Evolutionary conservation across 2,113 vertebrate genomes (phyloP), one percentile per base, ranked within the genome.

Genomic region (Macroglossus sobrinus): DNA sequence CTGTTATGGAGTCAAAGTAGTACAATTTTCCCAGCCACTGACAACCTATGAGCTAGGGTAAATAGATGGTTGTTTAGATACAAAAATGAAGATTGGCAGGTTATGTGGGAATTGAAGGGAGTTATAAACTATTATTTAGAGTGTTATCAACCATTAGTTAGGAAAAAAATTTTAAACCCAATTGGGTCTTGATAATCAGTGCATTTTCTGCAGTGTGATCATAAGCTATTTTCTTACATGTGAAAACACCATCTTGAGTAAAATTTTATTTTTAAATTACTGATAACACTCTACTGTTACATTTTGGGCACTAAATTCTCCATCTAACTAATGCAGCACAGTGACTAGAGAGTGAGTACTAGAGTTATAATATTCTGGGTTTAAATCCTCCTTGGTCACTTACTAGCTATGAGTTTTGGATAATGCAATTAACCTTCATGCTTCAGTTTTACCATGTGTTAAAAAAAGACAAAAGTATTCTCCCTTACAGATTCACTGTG

Each of bases 201-300:
- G 43, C 8, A 38, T 28, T 93, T 10, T 81, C 33, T 78, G 10
- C 14, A 72, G 30, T 88, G 40, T 75, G 43, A 66, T 33, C 71
- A 28, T 92, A 55, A 84, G 21, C 33, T 90, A 3, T 87, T 92
- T 86, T 64, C 22, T 72, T 74, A 74, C 7, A 45, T 47, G 40
- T 72, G 40, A 81, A 87, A 93, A 74, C 40, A 84, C 2, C 61
- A 66, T 15, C 30, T 88, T 76, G 45, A 61, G 16, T 59, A 90
- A 47, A 45, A 19, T 81, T 96, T 95, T 72, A 59, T 88, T 80
- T 94, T 90, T 57, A 66, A 84, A 81, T 21, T 64, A 64, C 72
- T 64, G 38, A n/a, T 57, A 28, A 69, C 69, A 66, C 30, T 90
- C 33, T 76, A 26, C 53, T 50, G 21, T 59, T 84, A 53, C 50